Base-by-base conservation (phyloP, 2,797 vertebrate genomes). In the Acropternis orthonyx region DNA sequence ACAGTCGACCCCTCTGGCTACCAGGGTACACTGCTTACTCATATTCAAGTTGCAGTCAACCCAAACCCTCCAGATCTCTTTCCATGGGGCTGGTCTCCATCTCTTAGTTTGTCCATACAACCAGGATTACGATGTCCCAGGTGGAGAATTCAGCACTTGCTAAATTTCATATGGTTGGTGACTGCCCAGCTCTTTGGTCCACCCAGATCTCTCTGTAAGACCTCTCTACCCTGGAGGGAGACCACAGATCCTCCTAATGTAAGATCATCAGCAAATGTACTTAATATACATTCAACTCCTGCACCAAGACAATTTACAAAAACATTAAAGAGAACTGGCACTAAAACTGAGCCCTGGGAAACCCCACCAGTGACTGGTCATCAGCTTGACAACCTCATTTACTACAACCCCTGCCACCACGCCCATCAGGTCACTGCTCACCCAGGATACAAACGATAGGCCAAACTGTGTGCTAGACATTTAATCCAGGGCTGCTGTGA, bases 331-430 rank as follows among this genome's bases (percentile, higher is more conserved):
- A 49, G 26, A 26, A 37, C 7, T 37, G 26, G 17, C 27, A 36
- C 19, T 49, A 49, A 49, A 67, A 67, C 1, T 27, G 46, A 67
- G 65, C n/a, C 18, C 46, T 36, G 19, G 34, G 14, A 80, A 66
- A 51, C 16, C 16, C 27, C 44, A 44, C 10, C 44, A 43, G 15
- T 46, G 41, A 78, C 76, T 27, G 46, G 27, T 30, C 2, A 3
- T 7, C 26, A 79, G 46, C 9, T 51, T 75, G 48, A 68, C 20
- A 44, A 75, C 18, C 19, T 48, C 30, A 52, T 37, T 83, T 71
- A 61, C 30, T 49, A 0, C 6, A 67, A 73, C 8, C 32, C 36
- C 36, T n/a, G 23, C 15, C 51, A 71, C 7, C 23, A 0, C 0
- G 49, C 27, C 13, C 23, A 32, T 14, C 51, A 77, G n/a, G 28